These are phyloP conservation scores for Dicyrtomina minuta DNA, from an alignment of 2,888 invertebrate genomes.

Conservation along the genomic window DNA sequence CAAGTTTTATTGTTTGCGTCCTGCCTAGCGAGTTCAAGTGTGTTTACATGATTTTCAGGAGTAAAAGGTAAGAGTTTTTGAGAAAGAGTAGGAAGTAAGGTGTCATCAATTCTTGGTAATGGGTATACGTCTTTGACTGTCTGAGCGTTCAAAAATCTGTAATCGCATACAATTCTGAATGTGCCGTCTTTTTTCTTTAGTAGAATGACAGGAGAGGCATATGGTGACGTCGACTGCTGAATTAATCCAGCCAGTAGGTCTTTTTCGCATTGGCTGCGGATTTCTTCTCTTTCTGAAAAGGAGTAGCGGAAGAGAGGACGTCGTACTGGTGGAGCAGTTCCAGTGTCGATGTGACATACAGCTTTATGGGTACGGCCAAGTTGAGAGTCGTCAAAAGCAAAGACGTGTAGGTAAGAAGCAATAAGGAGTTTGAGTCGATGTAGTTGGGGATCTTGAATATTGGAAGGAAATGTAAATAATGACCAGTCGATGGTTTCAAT, in stretches of 20 bases:
- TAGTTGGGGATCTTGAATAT: too few species aligned
- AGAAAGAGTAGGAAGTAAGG: background rate
- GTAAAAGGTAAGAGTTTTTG: background rate
- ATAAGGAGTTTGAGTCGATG: too few species aligned
- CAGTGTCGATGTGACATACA: constrained; percentile 36
- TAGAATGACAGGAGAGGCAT: constrained; percentile 55
- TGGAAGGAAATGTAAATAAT: too few species aligned
- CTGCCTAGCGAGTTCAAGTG: background rate
- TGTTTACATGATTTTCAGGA: background rate
- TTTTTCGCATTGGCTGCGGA: constrained; percentile 40
- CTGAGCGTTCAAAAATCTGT: constrained; percentile 37
- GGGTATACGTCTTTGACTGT: constrained; percentile 27
- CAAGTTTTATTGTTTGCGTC: background rate
- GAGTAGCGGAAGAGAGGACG: constrained; percentile 16
- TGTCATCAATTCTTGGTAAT: constrained; percentile 34
- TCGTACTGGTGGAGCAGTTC: constrained; percentile 12
- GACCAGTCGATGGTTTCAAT: too few species aligned
- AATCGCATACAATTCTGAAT: constrained; percentile 43
- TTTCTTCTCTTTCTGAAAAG: constrained; percentile 2
- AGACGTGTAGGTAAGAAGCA: too few species aligned
- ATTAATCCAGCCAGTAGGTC: constrained; percentile 53
- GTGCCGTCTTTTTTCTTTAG: constrained; percentile 55
- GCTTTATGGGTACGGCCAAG: background rate
- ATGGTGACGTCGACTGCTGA: constrained; percentile 54
- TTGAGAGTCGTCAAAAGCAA: background rate